phyloP scores from a whole-genome alignment of 2,113 vertebrate genomes.

The Opisthocomus hoazin region DNA sequence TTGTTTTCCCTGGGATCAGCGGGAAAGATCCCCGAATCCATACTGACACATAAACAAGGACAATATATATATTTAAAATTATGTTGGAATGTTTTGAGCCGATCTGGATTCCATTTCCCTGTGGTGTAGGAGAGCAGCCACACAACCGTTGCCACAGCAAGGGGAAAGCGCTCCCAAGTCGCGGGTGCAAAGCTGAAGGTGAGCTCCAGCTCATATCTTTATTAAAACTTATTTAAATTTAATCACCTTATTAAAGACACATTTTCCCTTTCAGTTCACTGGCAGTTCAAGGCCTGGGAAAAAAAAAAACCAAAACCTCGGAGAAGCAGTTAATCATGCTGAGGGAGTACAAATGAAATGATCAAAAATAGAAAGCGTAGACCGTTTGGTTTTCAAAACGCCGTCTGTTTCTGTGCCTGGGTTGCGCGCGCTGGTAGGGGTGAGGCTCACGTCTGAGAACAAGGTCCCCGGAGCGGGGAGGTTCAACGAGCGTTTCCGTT shows the following conservation, averaged over 20 bases:
- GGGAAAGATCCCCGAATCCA: neutral
- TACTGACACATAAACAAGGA: neutral
- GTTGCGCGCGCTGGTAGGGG: neutral
- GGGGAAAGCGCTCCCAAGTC: neutral
- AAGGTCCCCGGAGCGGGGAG: neutral
- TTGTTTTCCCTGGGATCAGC: fast-evolving
- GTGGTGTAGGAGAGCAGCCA: neutral
- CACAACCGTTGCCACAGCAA: fast-evolving
- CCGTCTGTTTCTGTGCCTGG: neutral
- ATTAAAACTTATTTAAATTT: neutral
- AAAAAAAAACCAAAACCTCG: neutral
- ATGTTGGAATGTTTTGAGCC: neutral
- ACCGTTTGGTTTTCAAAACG: conserved; percentile 16
- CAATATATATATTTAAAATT: neutral
- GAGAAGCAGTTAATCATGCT: conserved; percentile 6
- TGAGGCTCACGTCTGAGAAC: neutral
- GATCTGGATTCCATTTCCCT: neutral
- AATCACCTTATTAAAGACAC: neutral
- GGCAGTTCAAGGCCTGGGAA: neutral
- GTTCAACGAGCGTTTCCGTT: neutral
- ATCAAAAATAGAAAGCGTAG: conserved; percentile 38
- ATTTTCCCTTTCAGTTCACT: neutral
- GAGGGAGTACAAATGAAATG: neutral
- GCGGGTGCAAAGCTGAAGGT: fast-evolving
- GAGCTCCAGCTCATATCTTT: neutral